Evolutionary conservation across 2,888 invertebrate species (phyloP).

Genomic region (Euproctis similis): DNA sequence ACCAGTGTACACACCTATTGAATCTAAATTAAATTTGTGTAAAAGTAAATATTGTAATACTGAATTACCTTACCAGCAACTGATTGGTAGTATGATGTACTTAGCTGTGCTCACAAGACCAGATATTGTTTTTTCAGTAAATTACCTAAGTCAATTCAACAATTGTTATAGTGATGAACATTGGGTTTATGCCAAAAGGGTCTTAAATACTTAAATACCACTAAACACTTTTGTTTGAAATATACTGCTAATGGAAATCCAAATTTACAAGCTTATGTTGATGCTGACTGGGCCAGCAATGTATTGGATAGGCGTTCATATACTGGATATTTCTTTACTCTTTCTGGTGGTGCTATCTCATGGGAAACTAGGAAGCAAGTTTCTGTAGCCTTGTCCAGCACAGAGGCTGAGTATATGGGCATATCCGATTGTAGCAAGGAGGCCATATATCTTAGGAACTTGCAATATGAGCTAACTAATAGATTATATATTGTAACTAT

Average conservation of each 20-base stretch:
- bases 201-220: constrained; percentile 13
- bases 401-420: neutral
- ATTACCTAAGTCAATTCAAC: neutral
- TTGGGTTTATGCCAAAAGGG: neutral
- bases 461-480: neutral
- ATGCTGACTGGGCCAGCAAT: constrained; percentile 5
- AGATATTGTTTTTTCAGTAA: neutral
- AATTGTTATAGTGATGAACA: neutral
- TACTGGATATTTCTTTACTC: constrained; percentile 5
- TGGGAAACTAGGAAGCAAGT: neutral
- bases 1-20: constrained; percentile 3
- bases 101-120: neutral
- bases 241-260: neutral
- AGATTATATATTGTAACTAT: neutral
- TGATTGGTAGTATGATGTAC: neutral
- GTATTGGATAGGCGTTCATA: constrained; percentile 4
- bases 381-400: neutral
- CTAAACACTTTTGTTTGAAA: constrained; percentile 12
- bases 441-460: neutral
- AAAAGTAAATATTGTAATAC: neutral
- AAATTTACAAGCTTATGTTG: neutral
- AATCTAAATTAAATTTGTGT: constrained; percentile 3
- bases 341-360: neutral
- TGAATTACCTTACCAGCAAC: neutral
- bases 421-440: neutral